Evolutionary conservation across 2,797 vertebrate genomes (phyloP).

Genomic region (Syncerus caffer): DNA sequence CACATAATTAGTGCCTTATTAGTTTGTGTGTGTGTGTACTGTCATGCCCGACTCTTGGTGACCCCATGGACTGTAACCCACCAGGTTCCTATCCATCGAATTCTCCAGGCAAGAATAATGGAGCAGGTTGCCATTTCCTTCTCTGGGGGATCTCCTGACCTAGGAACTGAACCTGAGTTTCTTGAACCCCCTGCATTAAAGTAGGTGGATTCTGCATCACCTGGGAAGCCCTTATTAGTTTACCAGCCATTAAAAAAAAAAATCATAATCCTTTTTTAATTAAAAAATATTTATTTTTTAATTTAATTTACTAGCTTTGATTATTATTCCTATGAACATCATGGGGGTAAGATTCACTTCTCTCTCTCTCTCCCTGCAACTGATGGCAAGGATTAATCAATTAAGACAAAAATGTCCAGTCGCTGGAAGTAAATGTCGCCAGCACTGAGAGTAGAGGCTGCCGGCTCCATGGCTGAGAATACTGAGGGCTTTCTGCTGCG

Average conservation of each 20-base stretch:
- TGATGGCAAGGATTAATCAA: not conserved
- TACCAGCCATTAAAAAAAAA: not conserved
- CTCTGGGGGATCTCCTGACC: not conserved
- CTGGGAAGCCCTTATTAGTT: not conserved
- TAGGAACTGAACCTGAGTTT: not conserved
- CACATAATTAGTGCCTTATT: accelerated
- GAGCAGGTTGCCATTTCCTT: not conserved
- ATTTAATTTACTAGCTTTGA: not conserved
- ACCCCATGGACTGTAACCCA: not conserved
- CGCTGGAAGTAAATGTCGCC: accelerated
- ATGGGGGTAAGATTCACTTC: not conserved
- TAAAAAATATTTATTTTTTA: not conserved
- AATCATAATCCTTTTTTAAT: not conserved
- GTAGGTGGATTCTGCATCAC: not conserved
- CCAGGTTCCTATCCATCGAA: not conserved
- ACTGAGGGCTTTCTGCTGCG: not conserved
- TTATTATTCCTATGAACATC: not conserved
- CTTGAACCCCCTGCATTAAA: not conserved
- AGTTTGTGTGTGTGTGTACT: not conserved
- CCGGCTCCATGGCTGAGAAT: accelerated
- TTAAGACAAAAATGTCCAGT: not conserved
- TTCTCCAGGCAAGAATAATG: not conserved
- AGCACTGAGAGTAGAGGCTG: accelerated
- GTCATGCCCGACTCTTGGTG: not conserved
- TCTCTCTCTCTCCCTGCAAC: not conserved